These are phyloP conservation scores for Harmothoe impar DNA, from an alignment of 2,888 invertebrate genomes.

Conservation along the genomic window DNA sequence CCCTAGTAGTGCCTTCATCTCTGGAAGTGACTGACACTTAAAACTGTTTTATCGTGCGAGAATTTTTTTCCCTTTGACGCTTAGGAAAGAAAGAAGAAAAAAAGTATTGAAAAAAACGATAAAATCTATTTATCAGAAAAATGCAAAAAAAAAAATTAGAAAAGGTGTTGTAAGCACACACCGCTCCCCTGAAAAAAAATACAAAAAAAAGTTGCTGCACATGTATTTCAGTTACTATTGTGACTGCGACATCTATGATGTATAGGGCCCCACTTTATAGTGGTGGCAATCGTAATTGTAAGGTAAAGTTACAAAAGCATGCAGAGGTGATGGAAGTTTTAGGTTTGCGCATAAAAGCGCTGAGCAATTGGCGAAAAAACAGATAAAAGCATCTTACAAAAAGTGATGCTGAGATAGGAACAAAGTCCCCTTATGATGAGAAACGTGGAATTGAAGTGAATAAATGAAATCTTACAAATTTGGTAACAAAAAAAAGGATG, in stretches of 20 bases:
- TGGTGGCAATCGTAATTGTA: neutral
- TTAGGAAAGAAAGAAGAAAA: conserved; percentile 40
- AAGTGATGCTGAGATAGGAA: neutral
- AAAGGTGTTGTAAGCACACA: neutral
- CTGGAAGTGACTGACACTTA: conserved; percentile 41
- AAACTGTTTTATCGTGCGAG: conserved; percentile 22
- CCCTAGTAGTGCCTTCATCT: conserved; percentile 35
- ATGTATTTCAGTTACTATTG: conserved; percentile 43
- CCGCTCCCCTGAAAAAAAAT: conserved; percentile 2
- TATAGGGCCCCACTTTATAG: neutral
- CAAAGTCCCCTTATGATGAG: neutral
- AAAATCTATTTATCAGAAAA: conserved; percentile 52
- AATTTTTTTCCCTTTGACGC: conserved; percentile 37
- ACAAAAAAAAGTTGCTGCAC: conserved; percentile 53
- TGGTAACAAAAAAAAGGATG: neutral
- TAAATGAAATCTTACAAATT: neutral
- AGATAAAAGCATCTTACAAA: neutral
- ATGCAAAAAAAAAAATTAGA: conserved; percentile 24
- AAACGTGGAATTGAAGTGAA: neutral
- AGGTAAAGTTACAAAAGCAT: neutral
- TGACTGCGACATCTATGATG: conserved; percentile 36
- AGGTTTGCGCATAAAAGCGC: no score
- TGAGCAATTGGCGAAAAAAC: neutral
- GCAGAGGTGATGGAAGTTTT: no score
- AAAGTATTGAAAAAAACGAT: conserved; percentile 46